phyloP scores from a whole-genome alignment of 2,113 vertebrate species.

The Podarcis muralis region DNA sequence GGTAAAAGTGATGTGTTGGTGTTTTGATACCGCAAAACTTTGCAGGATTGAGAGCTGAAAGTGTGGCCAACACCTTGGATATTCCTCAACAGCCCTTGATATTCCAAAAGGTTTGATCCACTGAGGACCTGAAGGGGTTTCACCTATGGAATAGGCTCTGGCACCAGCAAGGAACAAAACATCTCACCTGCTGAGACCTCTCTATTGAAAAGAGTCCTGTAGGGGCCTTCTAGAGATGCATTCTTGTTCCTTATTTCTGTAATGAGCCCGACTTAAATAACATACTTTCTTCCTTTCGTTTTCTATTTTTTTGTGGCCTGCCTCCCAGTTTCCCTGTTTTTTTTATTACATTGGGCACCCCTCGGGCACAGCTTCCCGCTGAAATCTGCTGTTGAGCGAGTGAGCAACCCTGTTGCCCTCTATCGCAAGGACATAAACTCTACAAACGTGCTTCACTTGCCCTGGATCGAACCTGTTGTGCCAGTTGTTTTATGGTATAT shows the following conservation, averaged over 20 bases:
- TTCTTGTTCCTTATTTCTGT: neutral
- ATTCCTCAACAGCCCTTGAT: neutral
- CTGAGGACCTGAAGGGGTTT: neutral
- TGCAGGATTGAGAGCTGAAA: neutral
- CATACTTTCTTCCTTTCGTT: too few relatives aligned
- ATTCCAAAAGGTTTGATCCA: neutral
- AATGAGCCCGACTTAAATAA: neutral
- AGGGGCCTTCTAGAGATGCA: neutral
- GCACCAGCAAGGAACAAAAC: too few relatives aligned
- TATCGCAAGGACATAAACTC: too few relatives aligned
- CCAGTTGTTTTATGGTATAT: neutral
- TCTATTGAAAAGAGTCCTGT: neutral
- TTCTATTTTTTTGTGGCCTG: neutral
- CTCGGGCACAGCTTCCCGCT: neutral
- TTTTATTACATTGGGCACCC: too few relatives aligned
- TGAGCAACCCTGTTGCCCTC: neutral
- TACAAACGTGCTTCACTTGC: neutral
- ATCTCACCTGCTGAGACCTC: neutral
- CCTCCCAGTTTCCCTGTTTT: rapidly evolving
- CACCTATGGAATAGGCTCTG: neutral
- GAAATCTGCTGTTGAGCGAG: neutral
- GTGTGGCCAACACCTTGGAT: neutral
- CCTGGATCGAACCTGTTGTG: neutral
- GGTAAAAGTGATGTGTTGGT: neutral
- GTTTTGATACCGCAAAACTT: neutral